Base-by-base conservation (phyloP, 2,113 vertebrate species). In the Phrynosoma blainvillii region DNA sequence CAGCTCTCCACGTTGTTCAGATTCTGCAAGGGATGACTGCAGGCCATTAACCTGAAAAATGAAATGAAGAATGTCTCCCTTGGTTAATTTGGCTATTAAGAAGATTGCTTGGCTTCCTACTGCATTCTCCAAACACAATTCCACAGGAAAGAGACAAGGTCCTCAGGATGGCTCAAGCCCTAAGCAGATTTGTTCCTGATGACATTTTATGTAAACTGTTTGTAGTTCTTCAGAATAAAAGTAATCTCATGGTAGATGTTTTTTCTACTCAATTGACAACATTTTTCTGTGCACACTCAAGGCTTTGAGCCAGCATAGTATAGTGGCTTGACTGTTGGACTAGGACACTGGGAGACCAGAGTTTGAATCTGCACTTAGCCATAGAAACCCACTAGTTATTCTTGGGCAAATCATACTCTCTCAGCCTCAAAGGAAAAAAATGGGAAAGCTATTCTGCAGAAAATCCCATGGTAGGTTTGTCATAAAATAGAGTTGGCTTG, bases 1-100 rank as follows among this genome's bases (percentile, higher is more conserved):
- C 0, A 7, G 16, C 52, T 92, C 93, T 0, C 96, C 97, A 23
- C 71, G 86, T 36, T 95, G 93, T 84, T 97, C 97, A 0, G 96
- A 92, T 0, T 96, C 87, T 0, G 65, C n/a, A 0, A 97, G 90
- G 59, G 86, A 84, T 0, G 77, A 89, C 30, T 96, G 95, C 27
- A 97, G 86, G 36, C 30, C 85, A 68, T 42, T 1, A 0, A 94
- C 95, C 97, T 97, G 83, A 59, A 78, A 82, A 52, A 4, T 14
- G 62, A 82, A 92, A 62, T 5, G 1, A 62, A 54, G 54, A 66
- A 82, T 32, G 20, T 23, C 36, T 82, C 27, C 18, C 1, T 66
- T 54, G n/a, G 40, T 20, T 77, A 21, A 62, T 62, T 5, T 40
- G 36, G 30, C 1, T 8, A 27, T 59, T 79, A 21, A 56, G 23